Evolutionary conservation across 2,797 vertebrate species (phyloP), one percentile per base, ranked within the genome.

Genomic region (Anguilla pacifica): DNA sequence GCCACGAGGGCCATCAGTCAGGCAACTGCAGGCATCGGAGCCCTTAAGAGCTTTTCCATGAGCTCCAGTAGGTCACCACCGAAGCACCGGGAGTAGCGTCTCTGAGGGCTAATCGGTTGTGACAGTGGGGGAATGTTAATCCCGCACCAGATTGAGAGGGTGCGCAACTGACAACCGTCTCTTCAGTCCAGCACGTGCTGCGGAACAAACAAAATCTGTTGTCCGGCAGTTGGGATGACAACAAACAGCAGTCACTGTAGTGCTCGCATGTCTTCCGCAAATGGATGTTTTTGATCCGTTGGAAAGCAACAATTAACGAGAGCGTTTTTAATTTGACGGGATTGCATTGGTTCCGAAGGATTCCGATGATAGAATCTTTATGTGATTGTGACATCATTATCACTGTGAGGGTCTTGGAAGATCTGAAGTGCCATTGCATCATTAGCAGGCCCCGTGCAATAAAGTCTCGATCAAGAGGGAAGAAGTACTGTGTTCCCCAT

Each of bases 1-100:
- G 91, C 90, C 90, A 91, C 90, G 88, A 89, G 86, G 87, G 90
- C 90, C 88, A 91, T 92, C 91, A 91, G 90, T 91, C 91, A 91
- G n/a, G n/a, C n/a, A n/a, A 90, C 88, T 89, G 90, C 79, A 85
- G 89, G 70, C 84, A 89, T 87, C 88, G 72, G 88, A 86, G 67
- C 87, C 74, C 83, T 59, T 51, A 59, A 87, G 85, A 88, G 85
- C 72, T 86, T 88, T 87, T 85, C 81, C 55, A 87, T 81, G 55
- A 89, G 89, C 84, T 64, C 67, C 25, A 83, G 59, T 70, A 81
- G 85, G 84, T 86, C 74, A 35, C 59, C 84, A 13, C 88, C 51
- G 74, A 87, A 72, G 74, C 46, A 86, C 64, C 81, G 84, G 53
- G 74, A 86, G 86, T 59, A 87, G 61, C 79, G 28, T 85, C 86